phyloP scores from a whole-genome alignment of 2,888 invertebrate genomes.

The Cabera pusaria region DNA sequence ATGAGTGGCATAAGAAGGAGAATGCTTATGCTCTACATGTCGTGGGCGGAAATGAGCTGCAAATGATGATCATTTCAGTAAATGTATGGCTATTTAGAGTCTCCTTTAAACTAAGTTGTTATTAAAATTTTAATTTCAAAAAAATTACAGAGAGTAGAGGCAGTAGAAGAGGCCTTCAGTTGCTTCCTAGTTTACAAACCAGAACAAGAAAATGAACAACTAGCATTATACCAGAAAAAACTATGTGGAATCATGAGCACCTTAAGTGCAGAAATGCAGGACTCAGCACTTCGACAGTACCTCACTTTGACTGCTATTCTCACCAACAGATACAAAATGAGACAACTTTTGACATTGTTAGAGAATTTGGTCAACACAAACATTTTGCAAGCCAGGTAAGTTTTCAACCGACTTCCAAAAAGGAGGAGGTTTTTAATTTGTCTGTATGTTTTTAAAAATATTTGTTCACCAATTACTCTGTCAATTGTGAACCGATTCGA shows the following conservation, averaged over 20 bases:
- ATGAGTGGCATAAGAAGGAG: no score
- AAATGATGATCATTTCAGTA: no score
- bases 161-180: conserved; percentile 95
- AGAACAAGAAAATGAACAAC: conserved; percentile 87
- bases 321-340: conserved; percentile 89
- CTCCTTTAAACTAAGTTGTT: no score
- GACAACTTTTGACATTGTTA: conserved; percentile 89
- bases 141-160: conserved; percentile 89
- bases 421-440: no score
- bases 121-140: no score
- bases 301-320: conserved; percentile 88
- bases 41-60: no score
- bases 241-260: conserved; percentile 86
- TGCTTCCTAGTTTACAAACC: conserved; percentile 92
- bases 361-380: conserved; percentile 89
- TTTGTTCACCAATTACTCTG: no score
- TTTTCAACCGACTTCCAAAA: no score
- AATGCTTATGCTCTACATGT: no score
- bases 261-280: conserved; percentile 88
- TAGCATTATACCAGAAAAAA: conserved; percentile 86
- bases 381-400: conserved; percentile 89
- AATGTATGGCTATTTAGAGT: no score
- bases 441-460: no score
- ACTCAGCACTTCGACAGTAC: conserved; percentile 89
- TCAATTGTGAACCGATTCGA: no score